phyloP scores from a whole-genome alignment of 2,888 invertebrate genomes.

The Rapana venosa region DNA sequence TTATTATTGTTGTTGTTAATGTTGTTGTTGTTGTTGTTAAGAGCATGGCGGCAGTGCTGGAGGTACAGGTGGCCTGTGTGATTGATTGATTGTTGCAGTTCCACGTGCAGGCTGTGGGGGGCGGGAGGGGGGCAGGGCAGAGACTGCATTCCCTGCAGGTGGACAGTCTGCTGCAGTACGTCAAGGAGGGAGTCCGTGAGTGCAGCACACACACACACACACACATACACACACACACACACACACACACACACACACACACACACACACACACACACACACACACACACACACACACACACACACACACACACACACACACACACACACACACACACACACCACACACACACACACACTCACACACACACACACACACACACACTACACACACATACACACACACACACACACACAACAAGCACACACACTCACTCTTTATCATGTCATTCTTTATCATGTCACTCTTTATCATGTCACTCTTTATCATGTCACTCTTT shows the following conservation, averaged over 20 bases:
- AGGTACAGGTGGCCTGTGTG: background rate
- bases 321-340: background rate
- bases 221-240: background rate
- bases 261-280: background rate
- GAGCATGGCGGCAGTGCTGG: background rate
- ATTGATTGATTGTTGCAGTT: background rate
- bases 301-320: background rate
- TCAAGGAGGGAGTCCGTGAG: constrained; percentile 30
- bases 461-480: too few species aligned
- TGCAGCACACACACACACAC: background rate
- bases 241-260: background rate
- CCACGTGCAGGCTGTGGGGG: constrained; percentile 22
- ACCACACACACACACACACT: background rate
- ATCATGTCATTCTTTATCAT: too few species aligned
- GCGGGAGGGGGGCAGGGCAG: constrained; percentile 32
- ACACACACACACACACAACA: background rate
- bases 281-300: background rate
- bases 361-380: background rate
- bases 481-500: too few species aligned
- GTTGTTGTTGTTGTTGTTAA: background rate
- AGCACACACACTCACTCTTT: too few species aligned
- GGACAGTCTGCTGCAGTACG: constrained; percentile 34
- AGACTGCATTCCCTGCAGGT: constrained; percentile 33
- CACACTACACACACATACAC: background rate
- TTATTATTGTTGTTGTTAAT: too few species aligned